These are phyloP conservation scores for Scomber colias DNA, from an alignment of 2,113 vertebrate genomes.

Conservation along the genomic window DNA sequence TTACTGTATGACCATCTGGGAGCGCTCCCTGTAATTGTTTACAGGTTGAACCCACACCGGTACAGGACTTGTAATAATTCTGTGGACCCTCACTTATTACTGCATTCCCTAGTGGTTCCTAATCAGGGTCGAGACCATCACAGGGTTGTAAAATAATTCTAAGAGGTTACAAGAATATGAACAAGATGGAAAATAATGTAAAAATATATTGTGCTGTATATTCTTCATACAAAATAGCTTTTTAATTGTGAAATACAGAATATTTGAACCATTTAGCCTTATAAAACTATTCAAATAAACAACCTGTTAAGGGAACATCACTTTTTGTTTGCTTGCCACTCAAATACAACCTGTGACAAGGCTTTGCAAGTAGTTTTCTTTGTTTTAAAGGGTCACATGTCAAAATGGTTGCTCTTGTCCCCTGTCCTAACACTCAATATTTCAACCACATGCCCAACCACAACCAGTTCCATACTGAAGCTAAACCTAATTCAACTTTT, in stretches of 20 bases:
- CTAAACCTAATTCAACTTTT: not conserved
- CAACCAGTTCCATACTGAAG: not conserved
- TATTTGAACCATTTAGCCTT: not conserved
- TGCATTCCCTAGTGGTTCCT: not conserved
- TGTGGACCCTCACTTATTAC: not conserved
- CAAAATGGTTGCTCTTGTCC: not conserved
- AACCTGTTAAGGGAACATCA: not conserved
- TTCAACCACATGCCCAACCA: not conserved
- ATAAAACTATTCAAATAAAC: not conserved
- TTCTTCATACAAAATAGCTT: not conserved
- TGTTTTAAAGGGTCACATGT: not conserved
- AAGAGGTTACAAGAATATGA: not conserved
- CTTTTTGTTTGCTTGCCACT: not conserved
- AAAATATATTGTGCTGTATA: not conserved
- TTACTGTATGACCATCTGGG: conserved; percentile 46
- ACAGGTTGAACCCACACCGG: conserved; percentile 24
- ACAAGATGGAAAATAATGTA: not conserved
- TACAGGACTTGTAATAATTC: conserved; percentile 1
- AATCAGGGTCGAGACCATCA: too few relatives aligned
- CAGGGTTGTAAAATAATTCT: too few relatives aligned
- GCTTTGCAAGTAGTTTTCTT: not conserved
- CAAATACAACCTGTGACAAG: not conserved
- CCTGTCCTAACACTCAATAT: not conserved
- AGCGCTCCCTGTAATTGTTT: conserved; percentile 40
- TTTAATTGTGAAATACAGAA: not conserved